These are phyloP conservation scores for Thereva unica DNA, from an alignment of 2,888 invertebrate genomes.

Conservation along the genomic window DNA sequence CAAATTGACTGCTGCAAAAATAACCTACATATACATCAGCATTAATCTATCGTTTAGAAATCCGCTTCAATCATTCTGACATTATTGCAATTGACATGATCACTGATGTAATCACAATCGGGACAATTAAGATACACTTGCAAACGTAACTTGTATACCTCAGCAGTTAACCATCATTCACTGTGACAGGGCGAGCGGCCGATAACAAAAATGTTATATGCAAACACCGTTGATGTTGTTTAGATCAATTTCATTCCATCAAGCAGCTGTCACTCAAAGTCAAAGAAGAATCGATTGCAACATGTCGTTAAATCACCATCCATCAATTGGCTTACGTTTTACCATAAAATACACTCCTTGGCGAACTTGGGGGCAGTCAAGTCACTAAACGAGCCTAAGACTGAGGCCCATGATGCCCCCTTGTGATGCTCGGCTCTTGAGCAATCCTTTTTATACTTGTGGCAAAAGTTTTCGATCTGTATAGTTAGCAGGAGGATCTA, in stretches of 20 bases:
- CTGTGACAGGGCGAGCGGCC: constrained; percentile 40
- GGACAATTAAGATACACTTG: constrained; percentile 42
- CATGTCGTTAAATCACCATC: constrained; percentile 56
- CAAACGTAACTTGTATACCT: constrained; percentile 34
- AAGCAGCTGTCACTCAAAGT: constrained; percentile 45
- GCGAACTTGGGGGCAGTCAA: constrained; percentile 8
- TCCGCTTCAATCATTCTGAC: constrained; percentile 12
- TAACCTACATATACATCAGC: no score
- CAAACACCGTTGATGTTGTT: constrained; percentile 44
- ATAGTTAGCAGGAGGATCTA: constrained; percentile 17
- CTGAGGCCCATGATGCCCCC: background rate
- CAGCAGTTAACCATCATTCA: constrained; percentile 29
- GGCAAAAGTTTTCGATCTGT: constrained; percentile 12
- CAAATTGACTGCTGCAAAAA: no score
- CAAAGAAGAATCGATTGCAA: constrained; percentile 51
- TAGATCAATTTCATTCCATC: constrained; percentile 42
- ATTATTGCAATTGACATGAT: constrained; percentile 41
- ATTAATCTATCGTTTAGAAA: no score
- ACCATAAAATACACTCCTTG: constrained; percentile 34
- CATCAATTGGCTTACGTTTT: constrained; percentile 49
- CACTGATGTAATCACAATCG: constrained; percentile 38
- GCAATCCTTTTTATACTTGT: constrained; percentile 8
- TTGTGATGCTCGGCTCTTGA: constrained; percentile 9
- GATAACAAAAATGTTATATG: constrained; percentile 46
- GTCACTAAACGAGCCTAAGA: constrained; percentile 1